Percentiles rank a stretch among this genome's conserved stretches.
Evolutionary conservation across 2,113 vertebrate genomes (phyloP).

Genomic region (Rhegmatorhina hoffmannsi): DNA sequence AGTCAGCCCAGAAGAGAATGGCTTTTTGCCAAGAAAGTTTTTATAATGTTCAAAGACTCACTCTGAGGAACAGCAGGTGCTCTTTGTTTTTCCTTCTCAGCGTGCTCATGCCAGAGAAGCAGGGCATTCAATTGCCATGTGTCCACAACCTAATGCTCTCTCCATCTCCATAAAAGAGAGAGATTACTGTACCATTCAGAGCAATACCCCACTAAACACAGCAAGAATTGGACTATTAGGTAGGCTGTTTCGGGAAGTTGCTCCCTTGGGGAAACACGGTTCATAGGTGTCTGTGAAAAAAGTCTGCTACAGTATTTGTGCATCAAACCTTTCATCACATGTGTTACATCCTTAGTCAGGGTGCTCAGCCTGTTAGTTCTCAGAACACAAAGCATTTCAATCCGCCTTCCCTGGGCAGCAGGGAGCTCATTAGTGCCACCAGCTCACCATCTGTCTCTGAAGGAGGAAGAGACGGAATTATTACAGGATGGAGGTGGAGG

Average conservation of each 20-base stretch:
- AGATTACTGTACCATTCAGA: constrained; percentile 7
- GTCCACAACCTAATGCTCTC: constrained; percentile 49
- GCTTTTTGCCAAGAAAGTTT: constrained; percentile 54
- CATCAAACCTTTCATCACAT: background rate
- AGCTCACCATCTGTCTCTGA: constrained; percentile 64
- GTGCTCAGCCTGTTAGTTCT: constrained; percentile 36
- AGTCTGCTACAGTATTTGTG: constrained; percentile 4
- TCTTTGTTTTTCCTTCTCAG: constrained; percentile 60
- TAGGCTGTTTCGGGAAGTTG: background rate
- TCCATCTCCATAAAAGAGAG: constrained; percentile 24
- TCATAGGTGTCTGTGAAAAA: constrained; percentile 30
- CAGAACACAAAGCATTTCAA: constrained; percentile 50
- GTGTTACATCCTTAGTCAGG: constrained; percentile 1
- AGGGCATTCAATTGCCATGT: constrained; percentile 60
- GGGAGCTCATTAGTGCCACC: constrained; percentile 44
- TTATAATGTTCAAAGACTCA: constrained; percentile 49
- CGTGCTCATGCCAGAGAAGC: constrained; percentile 49
- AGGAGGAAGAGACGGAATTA: constrained; percentile 21
- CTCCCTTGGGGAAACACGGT: background rate
- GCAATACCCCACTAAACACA: constrained; percentile 8
- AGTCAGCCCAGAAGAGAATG: constrained; percentile 28
- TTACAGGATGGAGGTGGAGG: background rate
- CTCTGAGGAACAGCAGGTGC: constrained; percentile 57
- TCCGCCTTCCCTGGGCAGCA: constrained; percentile 47
- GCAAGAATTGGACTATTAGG: background rate